Base-by-base conservation (phyloP, 1,140 invertebrate species). In the Plutomurus gul region DNA sequence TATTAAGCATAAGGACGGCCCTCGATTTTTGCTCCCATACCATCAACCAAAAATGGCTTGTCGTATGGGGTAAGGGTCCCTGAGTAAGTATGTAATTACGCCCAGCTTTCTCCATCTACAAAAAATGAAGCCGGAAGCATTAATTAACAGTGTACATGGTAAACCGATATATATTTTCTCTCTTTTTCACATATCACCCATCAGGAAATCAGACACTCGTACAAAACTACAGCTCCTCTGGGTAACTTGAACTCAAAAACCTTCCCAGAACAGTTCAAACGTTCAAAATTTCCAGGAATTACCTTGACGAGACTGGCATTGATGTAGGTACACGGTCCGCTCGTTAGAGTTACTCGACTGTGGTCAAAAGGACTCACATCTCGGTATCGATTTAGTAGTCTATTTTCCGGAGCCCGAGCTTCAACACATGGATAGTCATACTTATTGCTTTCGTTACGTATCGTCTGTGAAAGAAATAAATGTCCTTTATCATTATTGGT, bases 331-430 rank as follows among this genome's bases (percentile, higher is more conserved):
- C 89, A 91, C 40, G 90, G 87, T 77, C 92, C 92, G 84, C 91
- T 90, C 80, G 90, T 87, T 4, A 99, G 88, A 65, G 94, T 88
- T 75, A 99, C 92, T 81, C 96, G 90, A 85, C 92, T 95, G 86
- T 98, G 95, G 88, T 99, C 95, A 86, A 94, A 99, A 33, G 97
- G 96, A 85, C 93, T 94, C 1, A 99, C 96, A 92, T 99, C 96
- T 86, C 95, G 89, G 86, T 98, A 99, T 82, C 97, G 90, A 88
- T 97, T 97, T 81, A 96, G 87, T 78, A 87, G 89, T 86, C 91
- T 92, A 85, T 96, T 97, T 85, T 92, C 89, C 51, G 91, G 89
- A 85, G 93, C 94, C 84, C 91, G 91, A 4, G 95, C 93, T 87
- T 95, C 94, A 56, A 89, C 86, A 82, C 89, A 91, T 43, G 91